phyloP scores from a whole-genome alignment of 2,888 invertebrate species.

The Lamellibrachia satsuma region DNA sequence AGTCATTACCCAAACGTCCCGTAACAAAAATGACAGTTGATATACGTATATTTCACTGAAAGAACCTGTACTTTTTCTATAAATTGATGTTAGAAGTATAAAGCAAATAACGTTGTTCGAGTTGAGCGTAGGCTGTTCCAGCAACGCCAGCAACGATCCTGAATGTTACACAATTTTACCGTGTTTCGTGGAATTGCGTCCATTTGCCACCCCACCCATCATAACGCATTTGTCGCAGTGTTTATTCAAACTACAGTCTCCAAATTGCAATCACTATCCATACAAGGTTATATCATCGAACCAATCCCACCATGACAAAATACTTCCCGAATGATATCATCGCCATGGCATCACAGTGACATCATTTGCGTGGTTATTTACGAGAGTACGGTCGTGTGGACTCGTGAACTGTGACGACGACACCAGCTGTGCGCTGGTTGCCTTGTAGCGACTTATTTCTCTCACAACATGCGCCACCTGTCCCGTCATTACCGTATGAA shows the following conservation, averaged over 20 bases:
- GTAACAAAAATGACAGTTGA: neutral
- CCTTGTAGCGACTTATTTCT: conserved; percentile 17
- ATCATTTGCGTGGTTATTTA: neutral
- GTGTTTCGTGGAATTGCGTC: too few relatives aligned
- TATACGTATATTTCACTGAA: neutral
- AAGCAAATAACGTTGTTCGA: too few relatives aligned
- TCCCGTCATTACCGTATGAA: neutral
- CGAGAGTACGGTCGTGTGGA: neutral
- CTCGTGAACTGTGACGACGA: neutral
- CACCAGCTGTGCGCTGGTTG: neutral
- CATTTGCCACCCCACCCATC: too few relatives aligned
- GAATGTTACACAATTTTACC: too few relatives aligned
- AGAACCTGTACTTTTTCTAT: neutral
- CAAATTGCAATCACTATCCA: neutral
- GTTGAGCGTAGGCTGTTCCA: too few relatives aligned
- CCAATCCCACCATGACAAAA: neutral
- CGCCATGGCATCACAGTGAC: neutral
- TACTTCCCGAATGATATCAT: neutral
- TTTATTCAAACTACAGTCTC: neutral
- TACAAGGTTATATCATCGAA: neutral
- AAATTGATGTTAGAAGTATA: neutral
- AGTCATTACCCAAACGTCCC: neutral
- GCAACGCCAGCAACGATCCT: too few relatives aligned
- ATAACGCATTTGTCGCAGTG: too few relatives aligned
- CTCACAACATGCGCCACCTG: neutral